Evolutionary conservation across 2,888 invertebrate genomes (phyloP), one percentile per base, ranked within the genome.

Genomic region (Lepas anatifera): DNA sequence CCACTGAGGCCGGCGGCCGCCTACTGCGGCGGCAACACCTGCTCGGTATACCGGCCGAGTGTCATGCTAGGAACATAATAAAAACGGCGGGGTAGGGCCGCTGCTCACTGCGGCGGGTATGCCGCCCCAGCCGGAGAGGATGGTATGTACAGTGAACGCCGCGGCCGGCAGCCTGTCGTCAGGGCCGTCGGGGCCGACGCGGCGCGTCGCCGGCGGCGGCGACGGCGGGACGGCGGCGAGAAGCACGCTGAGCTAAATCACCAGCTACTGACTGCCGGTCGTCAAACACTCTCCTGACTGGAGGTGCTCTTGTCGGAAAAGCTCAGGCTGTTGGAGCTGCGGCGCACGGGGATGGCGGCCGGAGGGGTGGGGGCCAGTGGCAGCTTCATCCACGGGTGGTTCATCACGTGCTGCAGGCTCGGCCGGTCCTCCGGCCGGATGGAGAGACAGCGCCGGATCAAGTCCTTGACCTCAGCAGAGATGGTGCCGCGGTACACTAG

Each of bases 371-470:
- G n/a, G 35, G 63, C 22, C 63, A 63, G 35, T 6, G 8, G 8
- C 13, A 16, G 68, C 67, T 68, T 64, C 77, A 84, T 76, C 84
- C 84, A 85, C 0, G 82, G 80, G 76, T 85, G 84, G 68, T 76
- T 75, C 25, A 83, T 76, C 73, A 85, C 81, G 67, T 84, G 81
- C 72, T 83, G 82, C 43, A 85, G 76, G 11, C 79, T 77, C 41
- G 81, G 82, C 71, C 85, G 77, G 67, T 83, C 81, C 22, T 78
- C 76, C 39, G 84, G 82, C 70, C 80, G 78, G 70, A 81, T 76
- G 68, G 81, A 77, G 70, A 85, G 79, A 76, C 85, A 85, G 74
- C 79, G 79, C 67, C 78, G 77, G 75, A 85, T 84, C 71, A 85
- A 77, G 74, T 85, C 83, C 77, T 81, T 81, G 75, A 83, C 84